These are phyloP conservation scores for Urocyon cinereoargenteus DNA, from an alignment of 2,797 vertebrate genomes.

Conservation along the genomic window DNA sequence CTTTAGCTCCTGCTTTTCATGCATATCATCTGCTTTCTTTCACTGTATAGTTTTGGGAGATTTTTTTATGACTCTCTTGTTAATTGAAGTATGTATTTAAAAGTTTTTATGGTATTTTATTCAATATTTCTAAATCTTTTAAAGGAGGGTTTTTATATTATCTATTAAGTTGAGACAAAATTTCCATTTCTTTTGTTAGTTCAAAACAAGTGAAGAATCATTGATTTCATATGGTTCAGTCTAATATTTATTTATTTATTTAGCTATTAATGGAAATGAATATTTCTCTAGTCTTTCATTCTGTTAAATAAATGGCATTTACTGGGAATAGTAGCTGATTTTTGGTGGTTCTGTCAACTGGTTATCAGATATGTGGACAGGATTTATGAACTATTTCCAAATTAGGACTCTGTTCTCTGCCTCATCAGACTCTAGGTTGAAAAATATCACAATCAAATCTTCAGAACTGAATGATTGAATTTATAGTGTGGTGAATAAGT, in stretches of 20 bases:
- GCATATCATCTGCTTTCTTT: not conserved
- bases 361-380: not conserved
- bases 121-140: conserved; percentile 1
- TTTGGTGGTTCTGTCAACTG: not conserved
- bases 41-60: not conserved
- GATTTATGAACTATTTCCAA: not conserved
- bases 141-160: not conserved
- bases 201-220: not conserved
- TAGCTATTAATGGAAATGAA: not conserved
- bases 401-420: not conserved
- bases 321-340: not conserved
- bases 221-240: not conserved
- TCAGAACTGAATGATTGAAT: not conserved
- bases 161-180: not conserved
- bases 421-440: not conserved
- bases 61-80: not conserved
- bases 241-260: not conserved
- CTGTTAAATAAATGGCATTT: not conserved
- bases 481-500: not conserved
- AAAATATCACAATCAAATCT: not conserved
- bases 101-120: not conserved
- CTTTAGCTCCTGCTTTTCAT: not conserved
- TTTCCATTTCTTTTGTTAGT: not conserved
- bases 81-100: not conserved
- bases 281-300: not conserved